These are phyloP conservation scores for Melanaphis sacchari DNA, from an alignment of 1,140 invertebrate species.

Conservation along the genomic window DNA sequence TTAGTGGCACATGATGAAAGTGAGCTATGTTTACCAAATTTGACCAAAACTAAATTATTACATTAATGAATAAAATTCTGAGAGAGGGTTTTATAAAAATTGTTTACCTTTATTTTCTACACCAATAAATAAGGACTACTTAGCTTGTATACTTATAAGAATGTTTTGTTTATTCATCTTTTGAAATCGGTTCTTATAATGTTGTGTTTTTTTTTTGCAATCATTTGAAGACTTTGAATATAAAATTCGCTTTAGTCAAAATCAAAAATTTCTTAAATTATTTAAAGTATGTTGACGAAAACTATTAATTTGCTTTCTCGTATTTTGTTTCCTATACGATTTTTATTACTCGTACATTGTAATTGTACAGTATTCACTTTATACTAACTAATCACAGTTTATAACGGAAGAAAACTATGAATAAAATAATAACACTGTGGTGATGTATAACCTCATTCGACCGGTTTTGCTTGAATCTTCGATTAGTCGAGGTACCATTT, in stretches of 20 bases:
- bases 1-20: neutral
- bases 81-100: neutral
- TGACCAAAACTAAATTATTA: neutral
- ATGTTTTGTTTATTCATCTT: neutral
- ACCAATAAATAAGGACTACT: neutral
- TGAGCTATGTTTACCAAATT: neutral
- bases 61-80: neutral
- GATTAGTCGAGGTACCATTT: constrained; percentile 22
- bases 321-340: neutral
- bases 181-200: no score
- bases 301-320: neutral
- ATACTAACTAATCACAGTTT: neutral
- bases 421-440: neutral
- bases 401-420: neutral
- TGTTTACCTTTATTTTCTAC: neutral
- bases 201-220: neutral
- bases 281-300: neutral
- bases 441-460: neutral
- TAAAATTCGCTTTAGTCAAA: neutral
- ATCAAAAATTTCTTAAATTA: neutral
- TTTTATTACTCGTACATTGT: neutral
- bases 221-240: neutral
- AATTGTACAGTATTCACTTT: neutral
- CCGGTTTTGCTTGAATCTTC: neutral
- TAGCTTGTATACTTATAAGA: neutral